Percentiles rank a stretch among this genome's conserved stretches.
Evolutionary conservation across 92 coral and sea anemone genomes (phyloP).

Genomic region (Parazoanthus swiftii): DNA sequence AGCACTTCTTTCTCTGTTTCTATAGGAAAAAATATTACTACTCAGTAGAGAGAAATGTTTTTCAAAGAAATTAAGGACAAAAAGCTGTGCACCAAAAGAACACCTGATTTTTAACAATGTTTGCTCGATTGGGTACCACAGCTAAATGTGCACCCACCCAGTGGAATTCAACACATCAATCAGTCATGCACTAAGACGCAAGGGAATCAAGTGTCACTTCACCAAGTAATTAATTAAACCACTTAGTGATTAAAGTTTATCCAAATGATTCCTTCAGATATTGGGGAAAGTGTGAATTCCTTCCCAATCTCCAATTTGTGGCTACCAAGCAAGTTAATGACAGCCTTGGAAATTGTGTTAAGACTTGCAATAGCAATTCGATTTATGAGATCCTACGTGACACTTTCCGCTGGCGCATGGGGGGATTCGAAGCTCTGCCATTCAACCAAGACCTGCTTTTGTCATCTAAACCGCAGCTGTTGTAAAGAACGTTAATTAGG

Average conservation of each 20-base stretch:
- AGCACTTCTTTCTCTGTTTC: neutral
- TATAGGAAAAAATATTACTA: neutral
- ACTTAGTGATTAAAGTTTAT: neutral
- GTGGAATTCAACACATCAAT: neutral
- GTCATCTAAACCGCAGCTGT: slow-evolving; percentile 11
- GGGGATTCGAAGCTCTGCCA: neutral
- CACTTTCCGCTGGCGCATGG: too few species aligned
- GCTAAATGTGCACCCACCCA: neutral
- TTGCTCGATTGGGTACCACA: neutral
- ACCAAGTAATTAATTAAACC: slow-evolving; percentile 20
- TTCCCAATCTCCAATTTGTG: slow-evolving; percentile 3
- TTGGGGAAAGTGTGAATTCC: neutral
- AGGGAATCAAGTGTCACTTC: slow-evolving; percentile 9
- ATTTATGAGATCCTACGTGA: neutral
- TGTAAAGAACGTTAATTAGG: neutral
- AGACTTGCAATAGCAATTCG: neutral
- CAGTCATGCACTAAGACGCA: neutral
- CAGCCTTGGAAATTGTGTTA: too few species aligned
- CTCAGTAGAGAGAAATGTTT: neutral
- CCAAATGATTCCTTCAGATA: neutral
- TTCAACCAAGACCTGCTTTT: neutral
- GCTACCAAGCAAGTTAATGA: neutral
- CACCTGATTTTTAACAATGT: neutral
- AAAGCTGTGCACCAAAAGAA: neutral
- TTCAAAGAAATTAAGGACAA: neutral